These are phyloP conservation scores for Corapipo altera DNA, from an alignment of 2,113 vertebrate species.

Conservation along the genomic window DNA sequence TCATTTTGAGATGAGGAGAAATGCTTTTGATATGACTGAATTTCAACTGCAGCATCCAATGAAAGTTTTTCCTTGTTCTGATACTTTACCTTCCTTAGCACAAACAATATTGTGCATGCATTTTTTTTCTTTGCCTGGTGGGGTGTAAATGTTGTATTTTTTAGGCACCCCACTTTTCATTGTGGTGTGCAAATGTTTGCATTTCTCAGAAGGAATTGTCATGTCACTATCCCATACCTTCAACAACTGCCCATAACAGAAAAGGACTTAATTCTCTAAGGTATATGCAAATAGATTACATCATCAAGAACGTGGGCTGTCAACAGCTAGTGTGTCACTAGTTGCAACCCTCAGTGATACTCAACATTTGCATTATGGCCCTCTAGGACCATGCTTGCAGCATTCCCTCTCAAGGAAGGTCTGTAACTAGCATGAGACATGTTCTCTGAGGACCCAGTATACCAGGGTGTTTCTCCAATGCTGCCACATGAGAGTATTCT, in stretches of 20 bases:
- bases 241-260: not conserved
- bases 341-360: not conserved
- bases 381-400: not conserved
- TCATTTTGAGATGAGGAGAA: not conserved
- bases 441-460: fast-evolving
- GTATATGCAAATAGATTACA: not conserved
- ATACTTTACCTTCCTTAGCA: not conserved
- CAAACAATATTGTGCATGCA: not conserved
- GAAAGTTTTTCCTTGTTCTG: not conserved
- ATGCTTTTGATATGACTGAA: not conserved
- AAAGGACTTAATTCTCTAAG: not conserved
- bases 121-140: not conserved
- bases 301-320: not conserved
- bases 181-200: not conserved
- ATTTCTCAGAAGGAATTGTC: not conserved
- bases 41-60: not conserved
- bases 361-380: not conserved
- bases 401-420: not conserved
- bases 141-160: not conserved
- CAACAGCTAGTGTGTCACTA: not conserved
- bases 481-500: not conserved
- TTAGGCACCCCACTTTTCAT: not conserved
- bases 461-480: not conserved
- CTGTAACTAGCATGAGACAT: not conserved
- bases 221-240: not conserved